Conservation (phyloP, 2,797 vertebrate species). For the Pipistrellus pygmaeus region DNA sequence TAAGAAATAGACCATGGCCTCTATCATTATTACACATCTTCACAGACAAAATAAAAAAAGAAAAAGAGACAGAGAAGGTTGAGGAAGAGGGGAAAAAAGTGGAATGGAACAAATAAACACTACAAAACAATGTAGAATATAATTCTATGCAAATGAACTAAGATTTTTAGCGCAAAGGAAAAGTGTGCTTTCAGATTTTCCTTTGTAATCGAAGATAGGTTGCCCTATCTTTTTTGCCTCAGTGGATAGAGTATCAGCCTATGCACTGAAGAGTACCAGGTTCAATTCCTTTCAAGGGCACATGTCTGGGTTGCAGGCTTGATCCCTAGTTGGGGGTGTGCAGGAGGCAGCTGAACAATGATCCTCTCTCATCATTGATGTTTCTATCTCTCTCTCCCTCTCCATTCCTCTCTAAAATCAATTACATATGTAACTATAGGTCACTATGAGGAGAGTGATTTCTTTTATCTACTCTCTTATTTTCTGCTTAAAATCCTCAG, state of each 20-base stretch:
- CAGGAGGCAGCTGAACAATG: no score
- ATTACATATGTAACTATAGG: neutral
- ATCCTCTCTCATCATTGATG: no score
- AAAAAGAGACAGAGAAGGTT: neutral
- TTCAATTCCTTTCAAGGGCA: no score
- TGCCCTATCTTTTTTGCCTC: no score
- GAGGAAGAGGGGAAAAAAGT: neutral
- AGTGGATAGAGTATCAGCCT: no score
- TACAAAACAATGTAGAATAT: neutral
- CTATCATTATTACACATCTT: neutral
- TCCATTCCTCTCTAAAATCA: no score
- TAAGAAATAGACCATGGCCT: neutral
- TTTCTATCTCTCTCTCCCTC: no score
- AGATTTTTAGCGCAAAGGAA: neutral
- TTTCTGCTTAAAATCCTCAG: neutral
- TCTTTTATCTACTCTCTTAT: neutral
- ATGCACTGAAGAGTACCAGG: no score
- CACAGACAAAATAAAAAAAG: neutral
- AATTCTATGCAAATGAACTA: constrained; percentile 2
- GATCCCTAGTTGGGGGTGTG: no score
- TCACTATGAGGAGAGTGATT: neutral
- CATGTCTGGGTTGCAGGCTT: no score
- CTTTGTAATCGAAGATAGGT: neutral
- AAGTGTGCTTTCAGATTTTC: neutral
- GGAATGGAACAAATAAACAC: neutral